Percentiles rank a stretch among this genome's conserved stretches.
Evolutionary conservation across 2,888 invertebrate species (phyloP).

Genomic region (Drosophila meridionalis): DNA sequence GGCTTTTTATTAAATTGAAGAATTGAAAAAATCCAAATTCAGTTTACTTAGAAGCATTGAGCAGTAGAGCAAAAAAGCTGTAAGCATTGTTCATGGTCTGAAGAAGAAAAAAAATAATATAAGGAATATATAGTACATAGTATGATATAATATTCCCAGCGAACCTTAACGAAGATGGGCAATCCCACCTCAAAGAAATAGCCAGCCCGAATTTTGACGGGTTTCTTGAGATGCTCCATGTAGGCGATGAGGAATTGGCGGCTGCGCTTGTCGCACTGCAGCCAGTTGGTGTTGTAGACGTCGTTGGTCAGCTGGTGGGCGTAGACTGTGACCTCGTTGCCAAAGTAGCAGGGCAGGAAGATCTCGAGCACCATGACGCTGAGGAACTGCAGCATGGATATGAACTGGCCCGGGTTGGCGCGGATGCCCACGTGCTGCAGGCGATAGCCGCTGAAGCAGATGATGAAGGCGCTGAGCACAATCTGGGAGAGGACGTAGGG

Average conservation of each 20-base stretch:
- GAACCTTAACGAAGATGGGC: constrained; percentile 79
- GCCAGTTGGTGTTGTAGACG: constrained; percentile 79
- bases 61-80: constrained; percentile 76
- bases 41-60: constrained; percentile 67
- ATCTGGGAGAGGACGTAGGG: constrained; percentile 68
- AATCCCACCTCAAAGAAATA: constrained; percentile 79
- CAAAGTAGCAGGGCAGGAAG: constrained; percentile 82
- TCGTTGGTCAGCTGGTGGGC: constrained; percentile 65
- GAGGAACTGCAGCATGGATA: constrained; percentile 67
- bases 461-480: constrained; percentile 71
- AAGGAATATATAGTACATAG: not conserved
- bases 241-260: constrained; percentile 66
- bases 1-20: too few species aligned
- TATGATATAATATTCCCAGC: not conserved
- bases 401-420: constrained; percentile 63
- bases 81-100: constrained; percentile 82
- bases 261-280: constrained; percentile 46
- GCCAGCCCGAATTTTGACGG: constrained; percentile 69
- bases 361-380: constrained; percentile 78
- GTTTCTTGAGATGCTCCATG: constrained; percentile 79
- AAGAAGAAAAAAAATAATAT: constrained; percentile 20
- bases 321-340: constrained; percentile 74
- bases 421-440: constrained; percentile 57
- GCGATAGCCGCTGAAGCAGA: constrained; percentile 78
- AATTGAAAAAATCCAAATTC: too few species aligned